These are phyloP conservation scores for Sphaerodactylus townsendi DNA, from an alignment of 2,113 vertebrate species.

Conservation along the genomic window DNA sequence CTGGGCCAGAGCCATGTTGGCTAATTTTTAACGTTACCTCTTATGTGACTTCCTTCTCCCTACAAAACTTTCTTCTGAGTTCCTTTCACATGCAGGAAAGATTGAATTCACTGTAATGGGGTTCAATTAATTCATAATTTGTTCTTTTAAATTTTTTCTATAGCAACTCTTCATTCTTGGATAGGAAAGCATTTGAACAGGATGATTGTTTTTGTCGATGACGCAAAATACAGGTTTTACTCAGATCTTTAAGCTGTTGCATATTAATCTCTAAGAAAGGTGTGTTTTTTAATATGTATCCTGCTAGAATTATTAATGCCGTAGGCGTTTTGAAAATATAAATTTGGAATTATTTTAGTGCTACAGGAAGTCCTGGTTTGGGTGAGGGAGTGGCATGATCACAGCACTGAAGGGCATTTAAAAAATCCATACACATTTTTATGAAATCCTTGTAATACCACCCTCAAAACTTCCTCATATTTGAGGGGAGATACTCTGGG, in stretches of 20 bases:
- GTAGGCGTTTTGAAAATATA: slow-evolving; percentile 19
- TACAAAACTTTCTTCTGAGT: neutral
- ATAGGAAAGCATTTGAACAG: neutral
- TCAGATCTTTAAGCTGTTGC: neutral
- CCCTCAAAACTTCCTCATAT: slow-evolving; percentile 67
- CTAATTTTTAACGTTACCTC: neutral
- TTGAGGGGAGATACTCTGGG: slow-evolving; percentile 67
- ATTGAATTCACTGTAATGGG: neutral
- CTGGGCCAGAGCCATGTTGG: no score
- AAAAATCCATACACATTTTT: slow-evolving; percentile 29
- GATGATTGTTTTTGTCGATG: neutral
- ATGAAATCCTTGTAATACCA: neutral
- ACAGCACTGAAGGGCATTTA: slow-evolving; percentile 38
- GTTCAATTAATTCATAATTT: neutral
- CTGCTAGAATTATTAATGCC: neutral
- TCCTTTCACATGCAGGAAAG: neutral
- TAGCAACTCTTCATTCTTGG: neutral
- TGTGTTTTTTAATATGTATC: neutral
- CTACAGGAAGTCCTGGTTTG: slow-evolving; percentile 21
- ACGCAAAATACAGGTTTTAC: neutral
- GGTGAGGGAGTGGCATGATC: slow-evolving; percentile 42
- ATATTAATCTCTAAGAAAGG: neutral
- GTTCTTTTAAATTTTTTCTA: neutral
- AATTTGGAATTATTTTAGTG: slow-evolving; percentile 27
- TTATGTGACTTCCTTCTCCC: no score